phyloP scores from a whole-genome alignment of 2,113 vertebrate species.

The Hydrochoerus hydrochaeris region DNA sequence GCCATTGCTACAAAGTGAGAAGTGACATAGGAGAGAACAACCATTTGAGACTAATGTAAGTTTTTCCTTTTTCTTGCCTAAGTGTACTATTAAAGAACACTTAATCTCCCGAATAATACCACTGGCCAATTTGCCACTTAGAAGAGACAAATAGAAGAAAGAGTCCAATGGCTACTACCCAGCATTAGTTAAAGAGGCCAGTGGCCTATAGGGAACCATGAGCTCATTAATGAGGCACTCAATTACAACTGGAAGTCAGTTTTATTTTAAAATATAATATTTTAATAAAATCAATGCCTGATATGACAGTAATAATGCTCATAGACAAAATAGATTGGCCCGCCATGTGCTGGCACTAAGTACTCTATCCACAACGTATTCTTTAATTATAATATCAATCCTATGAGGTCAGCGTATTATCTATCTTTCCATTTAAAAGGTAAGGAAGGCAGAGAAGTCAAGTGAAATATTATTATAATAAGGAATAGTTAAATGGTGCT shows the following conservation, averaged over 20 bases:
- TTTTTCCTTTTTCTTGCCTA: neutral
- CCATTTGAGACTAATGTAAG: neutral
- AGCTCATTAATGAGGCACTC: neutral
- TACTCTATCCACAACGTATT: neutral
- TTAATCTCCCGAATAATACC: slow-evolving; percentile 28
- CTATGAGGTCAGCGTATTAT: neutral
- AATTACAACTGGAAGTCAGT: neutral
- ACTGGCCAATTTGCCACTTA: neutral
- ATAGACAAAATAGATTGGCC: neutral
- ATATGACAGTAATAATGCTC: neutral
- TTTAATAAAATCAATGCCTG: neutral
- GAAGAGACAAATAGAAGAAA: slow-evolving; percentile 16
- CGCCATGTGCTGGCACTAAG: neutral
- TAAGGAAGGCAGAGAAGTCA: neutral
- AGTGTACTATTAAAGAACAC: slow-evolving; percentile 9
- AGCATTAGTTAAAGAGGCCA: neutral
- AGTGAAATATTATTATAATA: neutral
- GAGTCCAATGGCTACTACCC: neutral
- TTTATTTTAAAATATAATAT: neutral
- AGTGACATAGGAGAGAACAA: neutral
- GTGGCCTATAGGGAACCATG: neutral
- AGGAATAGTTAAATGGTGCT: neutral
- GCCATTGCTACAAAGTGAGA: neutral
- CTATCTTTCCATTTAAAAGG: neutral
- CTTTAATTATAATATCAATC: neutral